phyloP scores from a whole-genome alignment of 2,888 invertebrate species.

The Thysanoteuthis rhombus region DNA sequence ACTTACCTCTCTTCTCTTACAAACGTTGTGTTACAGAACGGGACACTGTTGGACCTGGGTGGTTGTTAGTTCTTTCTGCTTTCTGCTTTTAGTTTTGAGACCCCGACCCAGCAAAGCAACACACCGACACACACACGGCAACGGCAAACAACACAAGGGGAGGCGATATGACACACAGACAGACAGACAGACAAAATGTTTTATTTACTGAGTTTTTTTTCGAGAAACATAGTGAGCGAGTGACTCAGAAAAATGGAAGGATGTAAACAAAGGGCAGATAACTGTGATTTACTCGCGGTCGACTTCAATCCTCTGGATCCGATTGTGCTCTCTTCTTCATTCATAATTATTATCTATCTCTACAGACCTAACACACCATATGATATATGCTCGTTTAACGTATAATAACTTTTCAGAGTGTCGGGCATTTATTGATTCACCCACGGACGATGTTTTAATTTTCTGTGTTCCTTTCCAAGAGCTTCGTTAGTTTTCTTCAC shows the following conservation, averaged over 20 bases:
- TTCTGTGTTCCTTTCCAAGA: no score
- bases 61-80: background rate
- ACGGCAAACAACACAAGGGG: conserved; percentile 23
- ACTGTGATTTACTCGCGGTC: background rate
- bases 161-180: conserved; percentile 27
- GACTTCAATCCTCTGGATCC: no score
- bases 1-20: background rate
- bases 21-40: background rate
- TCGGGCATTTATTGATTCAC: no score
- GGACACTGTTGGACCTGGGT: conserved; percentile 12
- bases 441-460: no score
- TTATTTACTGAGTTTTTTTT: conserved; percentile 29
- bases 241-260: conserved; percentile 22
- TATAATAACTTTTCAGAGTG: no score
- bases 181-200: conserved; percentile 30
- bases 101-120: conserved; percentile 18
- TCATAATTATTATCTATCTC: background rate
- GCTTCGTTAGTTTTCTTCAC: no score
- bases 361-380: no score
- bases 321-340: background rate
- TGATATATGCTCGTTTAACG: no score
- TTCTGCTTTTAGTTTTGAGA: background rate
- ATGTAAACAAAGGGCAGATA: conserved; percentile 31
- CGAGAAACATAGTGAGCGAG: conserved; percentile 1
- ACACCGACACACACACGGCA: conserved; percentile 18